Base-by-base conservation (phyloP, 2,888 invertebrate species). In the Labia minor region DNA sequence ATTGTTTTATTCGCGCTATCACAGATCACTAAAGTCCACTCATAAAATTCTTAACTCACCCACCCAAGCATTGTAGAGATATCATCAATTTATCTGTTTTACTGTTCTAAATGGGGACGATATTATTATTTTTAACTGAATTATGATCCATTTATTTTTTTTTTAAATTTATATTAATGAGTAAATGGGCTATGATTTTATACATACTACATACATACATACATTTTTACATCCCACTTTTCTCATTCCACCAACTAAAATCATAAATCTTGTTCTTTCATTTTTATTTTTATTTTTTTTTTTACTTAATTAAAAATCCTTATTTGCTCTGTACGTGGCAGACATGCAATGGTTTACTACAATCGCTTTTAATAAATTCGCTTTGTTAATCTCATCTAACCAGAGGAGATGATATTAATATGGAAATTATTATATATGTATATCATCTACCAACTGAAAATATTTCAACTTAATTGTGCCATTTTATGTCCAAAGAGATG, bases 81-180 rank as follows among this genome's bases (percentile, higher is more conserved):
- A 49, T n/a, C 49, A 49, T 49, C 49, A 49, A 49, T 49, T 49
- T 49, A 49, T 49, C 49, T 49, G 49, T 49, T 49, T 49, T 49
- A 49, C 3, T 49, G 49, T 49, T 49, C 49, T 16, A 49, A 49
- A 49, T 49, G 14, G 6, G 14, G 16, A 16, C 49, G 49, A 49
- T 49, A 49, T 49, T 49, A 49, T 49, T n/a, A 26, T 26, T 49
- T 49, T 49, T 8, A 49, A 49, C 49, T 49, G 16, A 49, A n/a
- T 49, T 49, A 49, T 49, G 14, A 49, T 49, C 49, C 49, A n/a
- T n/a, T n/a, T n/a, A n/a, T n/a, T n/a, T n/a, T n/a, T 49, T 49
- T 49, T 14, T 4, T 8, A 49, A 49, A 49, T 49, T 49, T 49
- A 49, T 49, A 49, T 49, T 49, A 49, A 49, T 49, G 49, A 26